phyloP scores from a whole-genome alignment of 1,140 invertebrate species.

The Dendroctonus ponderosae region DNA sequence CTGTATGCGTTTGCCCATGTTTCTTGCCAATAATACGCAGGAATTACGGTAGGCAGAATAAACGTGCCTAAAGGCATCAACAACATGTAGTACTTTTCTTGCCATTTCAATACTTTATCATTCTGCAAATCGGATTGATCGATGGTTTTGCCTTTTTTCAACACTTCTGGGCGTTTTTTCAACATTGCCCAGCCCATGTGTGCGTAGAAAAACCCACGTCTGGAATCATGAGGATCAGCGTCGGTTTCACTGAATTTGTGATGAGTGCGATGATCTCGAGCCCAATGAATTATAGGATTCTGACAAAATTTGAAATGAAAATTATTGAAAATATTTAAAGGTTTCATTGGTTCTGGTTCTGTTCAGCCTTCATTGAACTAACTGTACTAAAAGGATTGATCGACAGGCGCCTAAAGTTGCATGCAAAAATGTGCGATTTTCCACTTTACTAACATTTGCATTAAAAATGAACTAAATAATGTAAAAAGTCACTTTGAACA shows the following conservation, averaged over 20 bases:
- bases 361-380: background rate
- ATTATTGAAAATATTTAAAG: conserved; percentile 48
- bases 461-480: background rate
- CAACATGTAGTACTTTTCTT: conserved; percentile 68
- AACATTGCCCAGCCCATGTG: conserved; percentile 71
- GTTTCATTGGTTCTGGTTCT: conserved; percentile 48
- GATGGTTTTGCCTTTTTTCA: conserved; percentile 59
- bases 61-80: conserved; percentile 84
- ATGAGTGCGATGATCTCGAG: conserved; percentile 82
- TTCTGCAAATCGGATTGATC: conserved; percentile 62
- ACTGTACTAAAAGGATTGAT: background rate
- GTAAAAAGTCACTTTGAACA: background rate
- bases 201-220: conserved; percentile 68
- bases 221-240: conserved; percentile 82
- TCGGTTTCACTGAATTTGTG: conserved; percentile 59
- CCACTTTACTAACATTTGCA: background rate
- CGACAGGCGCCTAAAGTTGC: background rate
- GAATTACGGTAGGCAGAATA: conserved; percentile 78
- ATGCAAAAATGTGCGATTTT: background rate
- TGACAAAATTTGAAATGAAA: conserved; percentile 34
- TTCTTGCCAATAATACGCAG: conserved; percentile 84
- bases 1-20: conserved; percentile 75
- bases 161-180: conserved; percentile 65
- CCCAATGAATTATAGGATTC: conserved; percentile 74
- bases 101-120: conserved; percentile 64